Base-by-base conservation (phyloP, 2,888 invertebrate genomes). In the Nemotelus nigrinus region DNA sequence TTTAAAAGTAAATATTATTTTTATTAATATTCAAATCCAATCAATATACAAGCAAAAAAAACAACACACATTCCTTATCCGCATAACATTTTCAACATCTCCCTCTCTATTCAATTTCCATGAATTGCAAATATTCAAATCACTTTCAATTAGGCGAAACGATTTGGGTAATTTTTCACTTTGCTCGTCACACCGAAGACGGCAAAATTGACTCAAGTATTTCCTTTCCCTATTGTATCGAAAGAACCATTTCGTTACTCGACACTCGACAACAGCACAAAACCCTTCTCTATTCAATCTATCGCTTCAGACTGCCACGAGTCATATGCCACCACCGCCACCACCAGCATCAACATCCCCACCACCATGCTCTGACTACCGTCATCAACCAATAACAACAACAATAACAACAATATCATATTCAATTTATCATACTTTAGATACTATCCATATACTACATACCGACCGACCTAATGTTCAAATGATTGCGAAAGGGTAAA, bases 141-240 rank as follows among this genome's bases (percentile, higher is more conserved):
- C 74, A 63, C 48, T 63, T 74, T 63, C 74, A 74, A 74, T 74
- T 74, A 74, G 74, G 45, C 74, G 47, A 60, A 74, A 74, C 63
- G 44, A 50, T 74, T 74, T 60, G 48, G 74, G n/a, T 60, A 60
- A 74, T 60, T 60, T 74, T 74, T 74, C 74, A 74, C 74, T 74
- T 74, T 74, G 63, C 47, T 43, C 63, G 10, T 60, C 50, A 60
- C 63, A 63, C 53, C 43, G 43, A 55, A 70, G 74, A 72, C 72
- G 72, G 44, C 41, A 48, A 76, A 76, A 76, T 76, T 76, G 76
- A 76, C 65, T 76, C 65, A 76, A 65, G 65, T 76, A 65, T 76
- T 76, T 76, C 76, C 76, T 64, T 44, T 50, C 55, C 47, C 45
- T 55, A 45, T 60, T 64, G 57, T 50, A 65, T 39, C 25, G 55